A percentile compares a stretch with the other conserved stretches of the same genome.
phyloP scores from a whole-genome alignment of 2,113 vertebrate species.

The rabbit (Oryctolagus cuniculus) region mOryCun1.1 NC_091435.1:71316501-71317000 shows the following conservation, averaged over 20 bases:
- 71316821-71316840: slow-evolving; percentile 65
- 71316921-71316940: slow-evolving; percentile 58
- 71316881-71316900: slow-evolving; percentile 76
- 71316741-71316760: slow-evolving; percentile 75
- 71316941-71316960: slow-evolving; percentile 61
- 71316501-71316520: slow-evolving; percentile 57
- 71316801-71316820: slow-evolving; percentile 77
- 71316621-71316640: slow-evolving; percentile 63
- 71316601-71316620: slow-evolving; percentile 67
- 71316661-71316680: slow-evolving; percentile 17
- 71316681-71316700: slow-evolving; percentile 60
- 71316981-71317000: slow-evolving; percentile 3
- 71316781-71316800: slow-evolving; percentile 77
- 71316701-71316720: slow-evolving; percentile 68
- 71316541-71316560: slow-evolving; percentile 43
- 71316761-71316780: slow-evolving; percentile 80
- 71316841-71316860: slow-evolving; percentile 71
- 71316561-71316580: slow-evolving; percentile 67
- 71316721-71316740: slow-evolving; percentile 74
- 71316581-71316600: slow-evolving; percentile 69
- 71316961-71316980: slow-evolving; percentile 63
- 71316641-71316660: neutral
- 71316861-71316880: slow-evolving; percentile 75
- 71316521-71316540: slow-evolving; percentile 67
- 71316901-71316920: slow-evolving; percentile 67